Evolutionary conservation across 1,140 invertebrate species (phyloP).

Genomic region (Coenobita brevimanus): DNA sequence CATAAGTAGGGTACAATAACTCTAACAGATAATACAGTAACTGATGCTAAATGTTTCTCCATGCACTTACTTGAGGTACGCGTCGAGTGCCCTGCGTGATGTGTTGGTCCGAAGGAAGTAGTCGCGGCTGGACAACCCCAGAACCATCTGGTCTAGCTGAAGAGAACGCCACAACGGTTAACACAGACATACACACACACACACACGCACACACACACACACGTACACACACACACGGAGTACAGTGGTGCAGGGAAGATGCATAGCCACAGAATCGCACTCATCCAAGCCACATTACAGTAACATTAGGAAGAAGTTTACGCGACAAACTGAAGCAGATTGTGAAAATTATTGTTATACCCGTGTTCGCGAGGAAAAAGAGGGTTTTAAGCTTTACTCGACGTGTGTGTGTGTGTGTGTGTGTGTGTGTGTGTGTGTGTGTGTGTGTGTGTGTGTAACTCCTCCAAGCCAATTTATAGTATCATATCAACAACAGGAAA

Average conservation of each 20-base stretch:
- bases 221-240: too few relatives aligned
- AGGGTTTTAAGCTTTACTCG: background rate
- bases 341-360: too few relatives aligned
- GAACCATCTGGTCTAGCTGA: slow-evolving; percentile 86
- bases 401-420: slow-evolving; percentile 19
- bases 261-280: too few relatives aligned
- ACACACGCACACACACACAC: too few relatives aligned
- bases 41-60: too few relatives aligned
- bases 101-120: slow-evolving; percentile 81
- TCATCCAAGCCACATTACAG: too few relatives aligned
- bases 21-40: too few relatives aligned
- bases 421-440: slow-evolving; percentile 15
- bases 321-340: background rate
- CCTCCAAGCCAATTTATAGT: too few relatives aligned
- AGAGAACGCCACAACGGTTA: slow-evolving; percentile 56
- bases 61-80: slow-evolving; percentile 77
- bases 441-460: background rate
- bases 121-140: slow-evolving; percentile 85
- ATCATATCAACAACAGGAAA: too few relatives aligned
- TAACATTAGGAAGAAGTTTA: too few relatives aligned
- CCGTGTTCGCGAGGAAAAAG: background rate
- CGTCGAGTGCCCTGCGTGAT: slow-evolving; percentile 76
- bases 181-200: background rate
- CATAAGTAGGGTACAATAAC: too few relatives aligned
- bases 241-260: too few relatives aligned